Evolutionary conservation across 2,797 vertebrate species (phyloP).

Genomic region (Diceros bicornis): DNA sequence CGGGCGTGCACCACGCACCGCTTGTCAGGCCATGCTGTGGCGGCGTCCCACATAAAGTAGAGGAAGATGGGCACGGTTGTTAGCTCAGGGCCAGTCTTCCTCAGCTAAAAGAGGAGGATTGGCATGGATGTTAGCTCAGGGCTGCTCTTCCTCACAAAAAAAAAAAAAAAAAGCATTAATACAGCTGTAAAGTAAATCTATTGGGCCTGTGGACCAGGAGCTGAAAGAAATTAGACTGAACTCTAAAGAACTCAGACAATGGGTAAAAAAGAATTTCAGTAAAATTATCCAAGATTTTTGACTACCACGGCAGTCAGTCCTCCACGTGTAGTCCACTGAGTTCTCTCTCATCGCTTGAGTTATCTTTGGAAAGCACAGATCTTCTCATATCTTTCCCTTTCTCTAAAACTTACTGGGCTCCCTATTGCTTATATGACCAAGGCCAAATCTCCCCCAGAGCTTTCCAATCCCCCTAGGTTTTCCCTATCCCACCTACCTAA

Average conservation of each 20-base stretch:
- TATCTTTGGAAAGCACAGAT: background rate
- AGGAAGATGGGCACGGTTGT: too few relatives aligned
- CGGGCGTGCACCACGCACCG: too few relatives aligned
- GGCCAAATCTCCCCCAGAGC: background rate
- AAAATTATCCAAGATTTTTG: slow-evolving; percentile 29
- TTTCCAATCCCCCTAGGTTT: background rate
- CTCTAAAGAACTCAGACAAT: background rate
- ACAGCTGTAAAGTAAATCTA: background rate
- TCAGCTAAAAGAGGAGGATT: too few relatives aligned
- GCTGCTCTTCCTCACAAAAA: too few relatives aligned
- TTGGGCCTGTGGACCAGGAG: background rate
- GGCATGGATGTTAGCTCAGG: too few relatives aligned
- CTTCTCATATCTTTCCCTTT: background rate
- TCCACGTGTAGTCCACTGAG: background rate
- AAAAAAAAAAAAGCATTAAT: background rate
- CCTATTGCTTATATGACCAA: background rate
- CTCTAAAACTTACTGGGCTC: background rate
- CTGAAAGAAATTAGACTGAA: slow-evolving; percentile 52
- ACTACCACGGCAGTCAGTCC: background rate
- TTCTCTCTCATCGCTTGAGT: background rate
- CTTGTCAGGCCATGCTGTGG: too few relatives aligned
- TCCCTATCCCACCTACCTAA: background rate
- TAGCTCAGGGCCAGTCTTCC: too few relatives aligned
- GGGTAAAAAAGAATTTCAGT: background rate
- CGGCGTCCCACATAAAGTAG: too few relatives aligned